These are phyloP conservation scores for Coremacera marginata DNA, from an alignment of 2,888 invertebrate genomes.

Conservation along the genomic window DNA sequence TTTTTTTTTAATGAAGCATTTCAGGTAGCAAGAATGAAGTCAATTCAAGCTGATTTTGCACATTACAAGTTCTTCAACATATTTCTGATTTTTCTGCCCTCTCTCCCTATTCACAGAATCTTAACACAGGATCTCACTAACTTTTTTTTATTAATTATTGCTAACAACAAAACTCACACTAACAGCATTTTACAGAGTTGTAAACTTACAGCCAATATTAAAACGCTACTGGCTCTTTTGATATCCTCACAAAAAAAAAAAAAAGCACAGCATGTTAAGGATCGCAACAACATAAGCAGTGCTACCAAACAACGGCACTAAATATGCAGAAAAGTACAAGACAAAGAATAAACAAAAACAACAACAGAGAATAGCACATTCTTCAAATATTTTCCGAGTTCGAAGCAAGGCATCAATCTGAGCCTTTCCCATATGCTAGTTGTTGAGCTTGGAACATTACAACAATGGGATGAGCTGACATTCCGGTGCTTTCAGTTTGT, in stretches of 20 bases:
- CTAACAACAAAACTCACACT: no score
- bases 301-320: neutral
- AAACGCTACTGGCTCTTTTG: neutral
- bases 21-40: no score
- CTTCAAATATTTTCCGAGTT: slow-evolving; percentile 2
- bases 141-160: no score
- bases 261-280: neutral
- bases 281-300: neutral
- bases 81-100: no score
- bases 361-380: neutral
- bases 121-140: no score
- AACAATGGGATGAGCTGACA: slow-evolving; percentile 3
- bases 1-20: no score
- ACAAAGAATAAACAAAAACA: neutral
- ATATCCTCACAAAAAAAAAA: no score
- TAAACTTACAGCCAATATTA: neutral
- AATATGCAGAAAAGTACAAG: neutral
- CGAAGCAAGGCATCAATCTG: neutral
- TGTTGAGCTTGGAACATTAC: no score
- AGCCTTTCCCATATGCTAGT: neutral
- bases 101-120: no score
- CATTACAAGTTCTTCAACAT: no score
- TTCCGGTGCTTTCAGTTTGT: slow-evolving; percentile 16
- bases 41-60: no score
- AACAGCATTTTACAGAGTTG: neutral